phyloP scores from a whole-genome alignment of 1,140 invertebrate species.

The Pseudomyrmex concolor region DNA sequence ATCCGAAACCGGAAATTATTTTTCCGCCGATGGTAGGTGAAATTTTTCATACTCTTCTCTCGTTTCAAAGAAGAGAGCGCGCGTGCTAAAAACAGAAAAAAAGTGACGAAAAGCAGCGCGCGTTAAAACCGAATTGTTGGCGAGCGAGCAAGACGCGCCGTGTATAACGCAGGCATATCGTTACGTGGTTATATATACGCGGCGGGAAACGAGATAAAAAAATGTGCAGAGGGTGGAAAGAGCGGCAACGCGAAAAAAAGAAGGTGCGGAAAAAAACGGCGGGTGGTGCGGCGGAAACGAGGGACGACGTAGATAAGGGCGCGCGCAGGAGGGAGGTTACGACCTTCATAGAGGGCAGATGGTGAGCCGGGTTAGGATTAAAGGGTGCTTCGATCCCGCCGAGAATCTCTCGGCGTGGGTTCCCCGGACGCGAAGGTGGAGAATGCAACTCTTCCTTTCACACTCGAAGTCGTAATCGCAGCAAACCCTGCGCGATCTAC shows the following conservation, averaged over 20 bases:
- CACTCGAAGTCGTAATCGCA: slow-evolving; percentile 29
- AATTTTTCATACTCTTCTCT: slow-evolving; percentile 39
- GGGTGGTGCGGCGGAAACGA: slow-evolving; percentile 60
- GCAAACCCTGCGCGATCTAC: neutral
- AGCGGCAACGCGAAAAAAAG: slow-evolving; percentile 18
- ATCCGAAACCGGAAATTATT: slow-evolving; percentile 40
- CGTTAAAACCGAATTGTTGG: slow-evolving; percentile 18
- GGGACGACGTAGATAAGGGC: slow-evolving; percentile 67
- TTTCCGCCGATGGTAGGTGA: slow-evolving; percentile 8
- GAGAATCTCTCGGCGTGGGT: neutral
- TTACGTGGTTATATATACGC: slow-evolving; percentile 31
- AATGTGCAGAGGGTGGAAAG: slow-evolving; percentile 15
- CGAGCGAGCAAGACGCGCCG: neutral
- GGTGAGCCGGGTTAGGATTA: slow-evolving; percentile 59
- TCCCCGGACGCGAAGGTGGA: neutral
- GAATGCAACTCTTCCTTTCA: neutral
- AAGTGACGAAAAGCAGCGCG: neutral
- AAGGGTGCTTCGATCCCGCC: slow-evolving; percentile 54
- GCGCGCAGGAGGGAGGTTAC: slow-evolving; percentile 47
- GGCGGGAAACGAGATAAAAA: slow-evolving; percentile 63
- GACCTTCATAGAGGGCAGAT: slow-evolving; percentile 49
- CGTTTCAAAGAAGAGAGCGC: slow-evolving; percentile 24
- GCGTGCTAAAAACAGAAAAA: neutral
- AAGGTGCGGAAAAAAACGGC: slow-evolving; percentile 41
- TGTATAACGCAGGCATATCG: slow-evolving; percentile 33